phyloP scores from a whole-genome alignment of 1,140 invertebrate species.

The Microplitis mediator region DNA sequence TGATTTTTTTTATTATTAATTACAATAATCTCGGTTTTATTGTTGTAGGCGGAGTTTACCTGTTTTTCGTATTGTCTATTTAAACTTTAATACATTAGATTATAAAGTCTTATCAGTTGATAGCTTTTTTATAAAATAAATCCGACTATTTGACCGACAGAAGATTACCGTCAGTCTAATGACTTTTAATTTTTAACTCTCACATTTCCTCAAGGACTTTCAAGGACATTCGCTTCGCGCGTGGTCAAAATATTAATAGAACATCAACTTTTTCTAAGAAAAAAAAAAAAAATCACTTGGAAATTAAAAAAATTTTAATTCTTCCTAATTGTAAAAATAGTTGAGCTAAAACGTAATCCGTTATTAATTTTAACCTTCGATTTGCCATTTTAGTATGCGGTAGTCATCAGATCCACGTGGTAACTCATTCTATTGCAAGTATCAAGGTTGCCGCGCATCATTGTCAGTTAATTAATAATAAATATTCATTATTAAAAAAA shows the following conservation, averaged over 20 bases:
- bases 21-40: too few relatives aligned
- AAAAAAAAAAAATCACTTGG: neutral
- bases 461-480: neutral
- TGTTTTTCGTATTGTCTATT: too few relatives aligned
- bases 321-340: neutral
- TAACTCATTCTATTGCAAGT: neutral
- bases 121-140: neutral
- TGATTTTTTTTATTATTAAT: too few relatives aligned
- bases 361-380: constrained; percentile 1
- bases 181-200: neutral
- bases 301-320: neutral
- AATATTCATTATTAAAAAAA: constrained; percentile 2
- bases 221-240: too few relatives aligned
- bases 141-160: neutral
- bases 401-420: neutral
- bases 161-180: neutral
- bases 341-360: neutral
- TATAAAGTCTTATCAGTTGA: too few relatives aligned
- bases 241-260: too few relatives aligned
- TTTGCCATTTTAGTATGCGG: neutral
- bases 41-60: too few relatives aligned
- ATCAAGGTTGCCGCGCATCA: constrained; percentile 2
- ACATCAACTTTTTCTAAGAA: neutral
- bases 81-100: too few relatives aligned
- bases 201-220: neutral